Evolutionary conservation across 1,140 invertebrate species (phyloP).

Genomic region (Drosophila kohkoa): DNA sequence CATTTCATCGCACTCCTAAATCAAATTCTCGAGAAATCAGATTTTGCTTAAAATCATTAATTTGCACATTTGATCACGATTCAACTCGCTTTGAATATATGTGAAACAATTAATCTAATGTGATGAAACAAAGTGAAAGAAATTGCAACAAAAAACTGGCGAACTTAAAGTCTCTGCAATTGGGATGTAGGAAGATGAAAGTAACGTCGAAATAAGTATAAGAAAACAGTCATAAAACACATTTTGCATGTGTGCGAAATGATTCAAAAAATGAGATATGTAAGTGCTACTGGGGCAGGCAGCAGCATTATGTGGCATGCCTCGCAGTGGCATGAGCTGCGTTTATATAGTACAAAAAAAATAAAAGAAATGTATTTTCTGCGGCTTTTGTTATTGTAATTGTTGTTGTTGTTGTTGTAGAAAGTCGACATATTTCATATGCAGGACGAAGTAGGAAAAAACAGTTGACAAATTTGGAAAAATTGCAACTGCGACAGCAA

Average conservation of each 20-base stretch:
- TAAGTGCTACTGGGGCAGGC: not conserved
- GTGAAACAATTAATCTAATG: too few relatives aligned
- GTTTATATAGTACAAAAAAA: not conserved
- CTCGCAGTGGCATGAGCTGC: not conserved
- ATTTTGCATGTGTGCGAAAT: constrained; percentile 13
- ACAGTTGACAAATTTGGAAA: constrained; percentile 76
- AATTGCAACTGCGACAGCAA: constrained; percentile 66
- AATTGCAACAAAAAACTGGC: not conserved
- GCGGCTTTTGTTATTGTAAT: constrained; percentile 38
- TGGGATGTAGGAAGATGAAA: not conserved
- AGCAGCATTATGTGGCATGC: not conserved
- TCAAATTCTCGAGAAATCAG: too few relatives aligned
- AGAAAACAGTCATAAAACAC: constrained; percentile 9
- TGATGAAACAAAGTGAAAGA: not conserved
- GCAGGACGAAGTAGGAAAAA: constrained; percentile 21
- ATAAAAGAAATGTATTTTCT: constrained; percentile 23
- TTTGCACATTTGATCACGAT: too few relatives aligned
- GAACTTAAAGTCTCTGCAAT: not conserved
- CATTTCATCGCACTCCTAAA: too few relatives aligned
- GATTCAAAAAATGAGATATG: constrained; percentile 16
- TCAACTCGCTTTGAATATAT: too few relatives aligned
- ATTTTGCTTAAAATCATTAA: too few relatives aligned
- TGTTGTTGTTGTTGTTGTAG: constrained; percentile 24
- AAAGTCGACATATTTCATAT: constrained; percentile 73
- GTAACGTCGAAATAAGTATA: not conserved